Percentiles rank a stretch among this genome's conserved stretches.
Evolutionary conservation across 2,797 vertebrate species (phyloP).

Genomic region (Pyrocephalus nanus): DNA sequence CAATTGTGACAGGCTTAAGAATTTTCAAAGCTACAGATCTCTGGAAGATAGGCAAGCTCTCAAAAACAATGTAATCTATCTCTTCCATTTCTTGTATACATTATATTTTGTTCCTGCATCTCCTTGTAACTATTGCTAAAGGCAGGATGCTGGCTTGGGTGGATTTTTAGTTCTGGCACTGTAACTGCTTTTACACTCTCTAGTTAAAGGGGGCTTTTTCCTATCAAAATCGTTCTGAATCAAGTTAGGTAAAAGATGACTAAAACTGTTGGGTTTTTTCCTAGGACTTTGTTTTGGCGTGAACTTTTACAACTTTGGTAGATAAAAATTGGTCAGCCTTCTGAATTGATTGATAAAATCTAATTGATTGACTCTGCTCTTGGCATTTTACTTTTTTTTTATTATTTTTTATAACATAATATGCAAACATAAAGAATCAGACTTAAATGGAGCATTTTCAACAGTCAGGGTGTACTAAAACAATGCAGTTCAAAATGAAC

Average conservation of each 20-base stretch:
- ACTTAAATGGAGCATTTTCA: neutral
- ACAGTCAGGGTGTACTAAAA: neutral
- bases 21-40: neutral
- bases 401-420: neutral
- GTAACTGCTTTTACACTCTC: neutral
- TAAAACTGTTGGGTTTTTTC: neutral
- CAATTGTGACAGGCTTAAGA: neutral
- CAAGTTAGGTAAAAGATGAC: neutral
- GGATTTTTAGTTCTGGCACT: neutral
- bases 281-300: neutral
- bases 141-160: neutral
- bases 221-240: neutral
- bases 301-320: neutral
- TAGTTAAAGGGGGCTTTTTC: neutral
- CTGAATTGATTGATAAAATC: neutral
- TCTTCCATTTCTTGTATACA: neutral
- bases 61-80: neutral
- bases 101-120: neutral
- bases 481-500: neutral
- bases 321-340: neutral
- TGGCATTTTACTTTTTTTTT: neutral
- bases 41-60: neutral
- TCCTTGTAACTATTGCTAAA: neutral
- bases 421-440: neutral
- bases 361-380: neutral